Conservation (phyloP, 2,797 vertebrate genomes). For the Centroberyx gerrardi region DNA sequence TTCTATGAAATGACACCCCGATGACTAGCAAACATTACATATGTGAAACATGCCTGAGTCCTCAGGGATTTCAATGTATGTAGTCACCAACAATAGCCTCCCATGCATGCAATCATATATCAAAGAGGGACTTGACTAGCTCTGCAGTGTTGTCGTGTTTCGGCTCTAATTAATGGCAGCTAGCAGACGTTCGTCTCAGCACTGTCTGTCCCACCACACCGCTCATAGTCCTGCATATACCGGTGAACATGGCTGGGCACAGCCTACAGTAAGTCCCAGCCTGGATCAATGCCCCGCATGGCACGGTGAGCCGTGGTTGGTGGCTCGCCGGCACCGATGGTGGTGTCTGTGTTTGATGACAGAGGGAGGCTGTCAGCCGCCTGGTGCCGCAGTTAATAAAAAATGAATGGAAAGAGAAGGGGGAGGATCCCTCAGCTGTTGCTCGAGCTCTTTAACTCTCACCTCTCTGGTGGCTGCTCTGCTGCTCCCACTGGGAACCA, state of each 20-base stretch:
- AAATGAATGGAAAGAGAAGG: conserved; percentile 82
- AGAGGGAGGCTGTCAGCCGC: conserved; percentile 64
- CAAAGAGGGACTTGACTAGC: background rate
- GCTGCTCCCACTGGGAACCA: conserved; percentile 51
- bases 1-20: conserved; percentile 6
- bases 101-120: conserved; percentile 6
- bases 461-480: conserved; percentile 63
- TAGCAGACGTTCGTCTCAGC: conserved; percentile 21
- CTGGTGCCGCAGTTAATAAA: conserved; percentile 86
- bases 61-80: conserved; percentile 6
- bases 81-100: background rate
- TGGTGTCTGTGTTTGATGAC: conserved; percentile 55
- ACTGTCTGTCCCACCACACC: conserved; percentile 4
- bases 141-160: conserved; percentile 26
- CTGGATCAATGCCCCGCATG: conserved; percentile 35
- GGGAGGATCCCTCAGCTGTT: conserved; percentile 77
- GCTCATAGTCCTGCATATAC: conserved; percentile 1
- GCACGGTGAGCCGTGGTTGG: conserved; percentile 15
- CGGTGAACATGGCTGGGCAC: background rate
- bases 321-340: conserved; percentile 44
- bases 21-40: conserved; percentile 12
- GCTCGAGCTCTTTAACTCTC: conserved; percentile 76
- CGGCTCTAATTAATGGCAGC: conserved; percentile 29
- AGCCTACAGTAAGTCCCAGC: conserved; percentile 1
- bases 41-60: background rate